Conservation (phyloP, 2,888 invertebrate genomes). For the Aquatica leii region DNA sequence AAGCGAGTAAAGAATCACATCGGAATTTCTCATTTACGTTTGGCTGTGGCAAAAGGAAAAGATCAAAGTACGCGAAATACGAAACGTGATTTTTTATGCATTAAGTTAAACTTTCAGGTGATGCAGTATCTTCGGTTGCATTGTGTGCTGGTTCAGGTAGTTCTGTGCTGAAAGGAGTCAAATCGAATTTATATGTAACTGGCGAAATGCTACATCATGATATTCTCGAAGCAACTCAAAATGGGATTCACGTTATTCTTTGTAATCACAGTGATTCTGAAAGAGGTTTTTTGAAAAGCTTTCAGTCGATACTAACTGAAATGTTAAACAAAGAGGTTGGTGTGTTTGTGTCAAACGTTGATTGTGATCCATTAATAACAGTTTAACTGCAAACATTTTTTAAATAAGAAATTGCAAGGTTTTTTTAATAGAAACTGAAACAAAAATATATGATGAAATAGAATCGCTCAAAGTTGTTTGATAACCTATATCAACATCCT, state of each 20-base stretch:
- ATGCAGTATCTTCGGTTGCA: constrained; percentile 71
- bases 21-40: constrained; percentile 72
- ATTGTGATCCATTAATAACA: constrained; percentile 80
- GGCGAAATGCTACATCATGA: constrained; percentile 97
- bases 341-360: constrained; percentile 74
- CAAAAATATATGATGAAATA: neutral
- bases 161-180: constrained; percentile 74
- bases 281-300: constrained; percentile 79
- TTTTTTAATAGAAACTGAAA: no score
- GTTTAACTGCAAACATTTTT: constrained; percentile 62
- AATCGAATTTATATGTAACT: constrained; percentile 85
- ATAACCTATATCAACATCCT: no score
- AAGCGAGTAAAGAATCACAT: constrained; percentile 74
- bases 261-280: constrained; percentile 96
- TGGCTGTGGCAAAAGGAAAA: constrained; percentile 69
- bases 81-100: no score
- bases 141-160: constrained; percentile 91
- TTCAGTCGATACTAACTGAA: constrained; percentile 59
- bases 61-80: constrained; percentile 60
- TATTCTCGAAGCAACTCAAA: constrained; percentile 84
- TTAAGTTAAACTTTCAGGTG: constrained; percentile 57
- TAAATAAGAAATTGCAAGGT: no score
- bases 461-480: neutral
- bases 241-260: constrained; percentile 80
- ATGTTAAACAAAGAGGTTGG: constrained; percentile 61